Base-by-base conservation (phyloP, 2,797 vertebrate species). In the Typhlichthys subterraneus region DNA sequence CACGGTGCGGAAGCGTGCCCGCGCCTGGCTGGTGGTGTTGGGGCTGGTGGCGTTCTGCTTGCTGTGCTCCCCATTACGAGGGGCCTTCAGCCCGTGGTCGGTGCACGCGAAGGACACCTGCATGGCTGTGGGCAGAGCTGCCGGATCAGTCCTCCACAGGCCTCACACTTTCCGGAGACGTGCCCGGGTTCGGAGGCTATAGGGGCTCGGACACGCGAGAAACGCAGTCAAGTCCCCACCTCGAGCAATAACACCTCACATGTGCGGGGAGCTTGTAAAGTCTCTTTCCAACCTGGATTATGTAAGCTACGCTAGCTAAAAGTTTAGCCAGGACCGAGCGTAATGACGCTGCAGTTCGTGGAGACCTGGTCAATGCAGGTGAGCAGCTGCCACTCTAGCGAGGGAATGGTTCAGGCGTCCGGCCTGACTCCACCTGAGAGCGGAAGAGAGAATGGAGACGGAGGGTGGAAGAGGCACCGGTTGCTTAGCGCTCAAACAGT, bases 21-120 rank as follows among this genome's bases (percentile, higher is more conserved):
- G 89, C 76, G 97, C 96, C 59, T 90, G 79, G 77, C 91, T 91
- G 74, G 85, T 68, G 1, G 96, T 92, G 84, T 94, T 96, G 59
- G 96, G 94, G 83, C 94, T 94, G 13, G 92, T 83, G 81, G 94
- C 91, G 86, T 90, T 96, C 92, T 97, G 96, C 88, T 99, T 99
- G 93, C 94, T 95, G 87, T 98, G 96, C 73, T 98, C 97, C 50
- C 94, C 96, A 76, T 96, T 96, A 56, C 97, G 92, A 0, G 92
- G 92, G 72, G 94, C 93, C 93, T 98, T 99, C 73, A 99, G 85
- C 80, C 95, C 96, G 73, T 98, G 97, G 84, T 99, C 97, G 0
- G 96, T 98, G 79, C 97, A 99, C 57, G 97, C 97, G 72, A 99
- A 97, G 73, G 97, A 99, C 88, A 99, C 97, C 93, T 99, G 97